Percentiles rank a stretch among this genome's conserved stretches.
Evolutionary conservation across 30 jellyfish, hydroid and myxozoan genomes (phyloP).

Genomic region (Aurelia sp.): DNA sequence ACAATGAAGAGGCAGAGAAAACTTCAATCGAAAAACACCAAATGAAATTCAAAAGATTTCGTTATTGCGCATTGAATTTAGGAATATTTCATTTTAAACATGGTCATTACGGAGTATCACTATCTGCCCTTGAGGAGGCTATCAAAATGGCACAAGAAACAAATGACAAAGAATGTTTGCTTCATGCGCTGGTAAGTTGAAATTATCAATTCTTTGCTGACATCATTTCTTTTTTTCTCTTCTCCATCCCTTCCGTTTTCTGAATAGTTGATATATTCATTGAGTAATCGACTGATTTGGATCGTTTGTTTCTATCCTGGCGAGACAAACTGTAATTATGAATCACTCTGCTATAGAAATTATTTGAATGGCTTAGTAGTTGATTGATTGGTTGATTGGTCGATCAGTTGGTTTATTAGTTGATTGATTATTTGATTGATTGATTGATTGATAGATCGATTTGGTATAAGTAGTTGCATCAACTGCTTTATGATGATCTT

Average conservation of each 20-base stretch:
- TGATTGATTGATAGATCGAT: neutral
- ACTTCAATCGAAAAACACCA: conserved; percentile 74
- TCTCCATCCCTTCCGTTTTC: neutral
- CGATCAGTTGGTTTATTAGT: no score
- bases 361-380: no score
- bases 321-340: no score
- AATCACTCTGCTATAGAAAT: no score
- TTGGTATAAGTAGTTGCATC: no score
- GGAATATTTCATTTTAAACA: conserved; percentile 78
- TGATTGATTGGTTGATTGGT: no score
- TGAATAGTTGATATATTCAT: neutral
- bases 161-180: conserved; percentile 71
- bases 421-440: no score
- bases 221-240: neutral
- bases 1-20: conserved; percentile 24
- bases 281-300: no score
- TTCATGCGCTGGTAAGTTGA: conserved; percentile 78
- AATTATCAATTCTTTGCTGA: neutral
- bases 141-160: conserved; percentile 90
- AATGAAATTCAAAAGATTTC: conserved; percentile 76
- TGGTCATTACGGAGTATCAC: conserved; percentile 65
- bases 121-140: conserved; percentile 88
- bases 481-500: neutral
- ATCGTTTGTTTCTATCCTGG: no score
- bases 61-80: conserved; percentile 80